Evolutionary conservation across 2,888 invertebrate genomes (phyloP).

Genomic region (Lasioglossum zephyrum): DNA sequence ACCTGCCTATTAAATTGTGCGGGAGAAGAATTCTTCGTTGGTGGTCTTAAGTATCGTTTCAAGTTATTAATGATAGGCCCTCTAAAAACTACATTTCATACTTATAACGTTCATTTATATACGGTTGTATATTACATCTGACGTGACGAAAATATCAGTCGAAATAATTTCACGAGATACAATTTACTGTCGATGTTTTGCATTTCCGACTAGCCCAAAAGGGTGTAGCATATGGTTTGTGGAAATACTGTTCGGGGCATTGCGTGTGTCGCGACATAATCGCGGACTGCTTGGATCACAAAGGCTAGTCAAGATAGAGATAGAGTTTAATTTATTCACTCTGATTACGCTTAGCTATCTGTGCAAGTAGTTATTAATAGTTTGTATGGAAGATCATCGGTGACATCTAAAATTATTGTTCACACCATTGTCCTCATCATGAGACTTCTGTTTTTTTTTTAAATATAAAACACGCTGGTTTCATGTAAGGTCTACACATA

Average conservation of each 20-base stretch:
- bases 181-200: slow-evolving; percentile 46
- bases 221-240: slow-evolving; percentile 30
- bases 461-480: too few relatives aligned
- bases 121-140: slow-evolving; percentile 34
- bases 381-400: slow-evolving; percentile 7
- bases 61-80: slow-evolving; percentile 62
- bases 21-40: slow-evolving; percentile 53
- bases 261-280: slow-evolving; percentile 73
- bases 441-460: too few relatives aligned
- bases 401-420: slow-evolving; percentile 23
- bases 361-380: slow-evolving; percentile 27
- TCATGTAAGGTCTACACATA: too few relatives aligned
- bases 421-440: neutral
- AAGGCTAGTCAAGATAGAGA: slow-evolving; percentile 69
- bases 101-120: slow-evolving; percentile 34
- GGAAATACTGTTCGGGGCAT: slow-evolving; percentile 47
- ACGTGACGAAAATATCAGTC: neutral
- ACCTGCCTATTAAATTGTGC: slow-evolving; percentile 60
- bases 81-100: slow-evolving; percentile 17
- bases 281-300: slow-evolving; percentile 64
- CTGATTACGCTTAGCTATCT: slow-evolving; percentile 59
- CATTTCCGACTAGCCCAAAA: slow-evolving; percentile 53
- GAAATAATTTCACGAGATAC: slow-evolving; percentile 26
- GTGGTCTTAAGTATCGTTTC: slow-evolving; percentile 55
- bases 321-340: slow-evolving; percentile 72